These are phyloP conservation scores for Scrobipalpa atriplicella DNA, from an alignment of 2,888 invertebrate species.

Conservation along the genomic window DNA sequence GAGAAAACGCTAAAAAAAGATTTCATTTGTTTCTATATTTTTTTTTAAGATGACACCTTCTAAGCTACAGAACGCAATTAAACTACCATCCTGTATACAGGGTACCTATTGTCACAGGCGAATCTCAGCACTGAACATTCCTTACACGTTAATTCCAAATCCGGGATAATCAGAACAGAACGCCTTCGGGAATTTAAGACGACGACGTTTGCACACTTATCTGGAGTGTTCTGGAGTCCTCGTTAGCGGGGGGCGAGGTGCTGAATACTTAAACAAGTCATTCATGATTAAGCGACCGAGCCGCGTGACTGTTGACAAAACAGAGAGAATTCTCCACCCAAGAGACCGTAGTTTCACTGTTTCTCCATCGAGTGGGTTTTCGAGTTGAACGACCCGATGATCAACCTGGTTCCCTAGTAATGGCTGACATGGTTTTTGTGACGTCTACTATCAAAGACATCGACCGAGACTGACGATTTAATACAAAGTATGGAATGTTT, in stretches of 20 bases:
- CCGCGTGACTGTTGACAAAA: conserved; percentile 72
- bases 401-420: too few relatives aligned
- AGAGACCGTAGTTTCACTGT: conserved; percentile 32
- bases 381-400: too few relatives aligned
- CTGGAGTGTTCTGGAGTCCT: conserved; percentile 59
- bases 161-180: conserved; percentile 73
- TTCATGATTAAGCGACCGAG: conserved; percentile 75
- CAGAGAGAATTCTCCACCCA: conserved; percentile 51
- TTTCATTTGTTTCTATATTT: too few relatives aligned
- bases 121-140: conserved; percentile 48
- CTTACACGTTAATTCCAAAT: conserved; percentile 76
- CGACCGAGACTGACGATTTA: too few relatives aligned
- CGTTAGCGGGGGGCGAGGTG: conserved; percentile 72
- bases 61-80: conserved; percentile 67
- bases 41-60: conserved; percentile 36
- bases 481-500: too few relatives aligned
- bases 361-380: too few relatives aligned
- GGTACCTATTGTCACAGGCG: conserved; percentile 48
- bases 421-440: too few relatives aligned
- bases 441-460: too few relatives aligned
- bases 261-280: conserved; percentile 79
- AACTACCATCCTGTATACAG: conserved; percentile 42
- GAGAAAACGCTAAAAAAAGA: too few relatives aligned
- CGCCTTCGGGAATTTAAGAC: conserved; percentile 74
- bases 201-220: conserved; percentile 78